Evolutionary conservation across 2,797 vertebrate genomes (phyloP), one percentile per base, ranked within the genome.

Genomic region (Aotus griseimembra): DNA sequence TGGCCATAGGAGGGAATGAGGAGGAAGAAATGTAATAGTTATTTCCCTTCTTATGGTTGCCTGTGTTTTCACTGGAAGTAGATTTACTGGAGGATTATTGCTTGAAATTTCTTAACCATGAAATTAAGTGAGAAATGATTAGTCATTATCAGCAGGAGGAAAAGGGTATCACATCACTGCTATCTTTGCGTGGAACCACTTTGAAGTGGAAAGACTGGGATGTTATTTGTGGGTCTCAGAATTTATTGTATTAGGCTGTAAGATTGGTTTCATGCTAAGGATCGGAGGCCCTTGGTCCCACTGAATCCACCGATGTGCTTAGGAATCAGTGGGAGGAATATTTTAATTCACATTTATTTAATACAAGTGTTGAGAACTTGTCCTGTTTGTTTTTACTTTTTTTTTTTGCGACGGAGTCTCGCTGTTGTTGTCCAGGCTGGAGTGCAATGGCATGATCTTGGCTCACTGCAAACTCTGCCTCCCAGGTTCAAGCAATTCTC

Each of bases 301-400:
- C 72, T 83, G 83, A 39, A 41, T 75, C 33, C 36, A 70, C 55
- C 13, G 15, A 0, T 17, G 3, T 85, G 50, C 84, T 94, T 75
- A 33, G 24, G 50, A 87, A 41, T 93, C 80, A 72, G 4, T 50
- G 50, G 28, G 30, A 76, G 67, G 76, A 50, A 93, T 80, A 46
- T 48, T 52, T 46, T 3, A 85, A 3, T 52, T 95, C 39, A 73
- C 30, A 50, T 44, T 73, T 85, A 61, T 88, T 70, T 85, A 61
- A 14, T 80, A 58, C 33, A 4, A 48, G 4, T 7, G 0, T 81
- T 61, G 46, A 67, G 46, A 50, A 48, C 28, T 72, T 91, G 19
- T 67, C 58, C 44, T 76, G 7, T 52, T 46, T 55, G 30, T 46
- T 93, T 94, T 93, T 58, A 55, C 28, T 94, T 73, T 91, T 89